A percentile compares a stretch with the other conserved stretches of the same genome.
phyloP scores from a whole-genome alignment of 2,797 vertebrate genomes.

The Diceros bicornis region DNA sequence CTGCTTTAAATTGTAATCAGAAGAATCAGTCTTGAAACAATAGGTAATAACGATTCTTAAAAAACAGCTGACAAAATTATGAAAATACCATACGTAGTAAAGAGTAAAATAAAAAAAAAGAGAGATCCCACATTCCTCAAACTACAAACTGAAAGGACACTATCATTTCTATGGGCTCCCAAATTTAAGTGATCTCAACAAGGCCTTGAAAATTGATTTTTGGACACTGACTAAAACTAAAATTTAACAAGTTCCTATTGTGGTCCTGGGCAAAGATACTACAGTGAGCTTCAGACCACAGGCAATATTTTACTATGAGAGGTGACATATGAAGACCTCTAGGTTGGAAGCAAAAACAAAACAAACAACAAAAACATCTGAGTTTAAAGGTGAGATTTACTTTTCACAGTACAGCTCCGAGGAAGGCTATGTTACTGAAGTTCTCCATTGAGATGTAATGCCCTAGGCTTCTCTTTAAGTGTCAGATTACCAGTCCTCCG shows the following conservation, averaged over 20 bases:
- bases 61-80: not conserved
- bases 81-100: not conserved
- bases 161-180: not conserved
- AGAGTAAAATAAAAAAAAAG: not conserved
- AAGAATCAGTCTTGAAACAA: slow-evolving; percentile 43
- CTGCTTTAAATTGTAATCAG: slow-evolving; percentile 50
- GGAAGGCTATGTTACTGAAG: not conserved
- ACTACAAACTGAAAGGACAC: not conserved
- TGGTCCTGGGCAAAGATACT: not conserved
- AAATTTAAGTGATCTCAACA: not conserved
- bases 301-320: not conserved
- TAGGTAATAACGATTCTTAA: not conserved
- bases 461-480: not conserved
- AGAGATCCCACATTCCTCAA: not conserved
- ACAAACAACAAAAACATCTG: not conserved
- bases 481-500: not conserved
- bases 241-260: not conserved
- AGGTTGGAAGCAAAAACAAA: not conserved
- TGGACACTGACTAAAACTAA: not conserved
- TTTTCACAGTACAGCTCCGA: not conserved
- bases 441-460: not conserved
- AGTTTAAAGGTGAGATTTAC: not conserved
- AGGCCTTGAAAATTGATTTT: not conserved
- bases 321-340: not conserved
- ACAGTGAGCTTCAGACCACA: not conserved